A percentile compares a stretch with the other conserved stretches of the same genome.
These are phyloP conservation scores for Eupithecia subumbrata DNA, from an alignment of 2,888 invertebrate species.

Conservation along the genomic window DNA sequence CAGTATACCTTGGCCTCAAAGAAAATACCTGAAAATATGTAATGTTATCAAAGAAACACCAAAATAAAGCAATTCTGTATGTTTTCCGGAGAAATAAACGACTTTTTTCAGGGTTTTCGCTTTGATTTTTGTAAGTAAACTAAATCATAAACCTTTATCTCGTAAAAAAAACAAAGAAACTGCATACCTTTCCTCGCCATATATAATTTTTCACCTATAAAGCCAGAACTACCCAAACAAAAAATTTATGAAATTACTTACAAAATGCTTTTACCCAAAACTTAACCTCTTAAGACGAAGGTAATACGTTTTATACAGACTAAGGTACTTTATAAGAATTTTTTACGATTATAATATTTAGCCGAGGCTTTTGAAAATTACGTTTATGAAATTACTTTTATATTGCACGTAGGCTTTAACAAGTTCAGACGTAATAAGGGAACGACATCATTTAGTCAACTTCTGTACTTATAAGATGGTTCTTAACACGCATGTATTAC, in stretches of 20 bases:
- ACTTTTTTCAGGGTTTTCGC: background rate
- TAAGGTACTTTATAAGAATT: background rate
- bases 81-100: too few species aligned
- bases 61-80: too few species aligned
- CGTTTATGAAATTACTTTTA: constrained; percentile 12
- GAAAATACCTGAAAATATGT: background rate
- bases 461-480: background rate
- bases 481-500: background rate
- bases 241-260: background rate
- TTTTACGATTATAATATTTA: constrained; percentile 8
- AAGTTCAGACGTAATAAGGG: background rate
- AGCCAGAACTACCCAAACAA: background rate
- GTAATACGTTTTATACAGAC: background rate
- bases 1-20: background rate
- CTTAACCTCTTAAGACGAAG: constrained; percentile 4
- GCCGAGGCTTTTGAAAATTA: background rate
- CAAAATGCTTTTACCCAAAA: background rate
- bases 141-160: background rate
- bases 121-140: background rate
- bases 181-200: background rate
- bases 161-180: background rate
- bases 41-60: background rate
- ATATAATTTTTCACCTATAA: background rate
- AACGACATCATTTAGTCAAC: background rate
- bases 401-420: background rate